Percentiles rank a stretch among this genome's conserved stretches.
phyloP scores from a whole-genome alignment of 2,113 vertebrate species.

The Prochilodus magdalenae region DNA sequence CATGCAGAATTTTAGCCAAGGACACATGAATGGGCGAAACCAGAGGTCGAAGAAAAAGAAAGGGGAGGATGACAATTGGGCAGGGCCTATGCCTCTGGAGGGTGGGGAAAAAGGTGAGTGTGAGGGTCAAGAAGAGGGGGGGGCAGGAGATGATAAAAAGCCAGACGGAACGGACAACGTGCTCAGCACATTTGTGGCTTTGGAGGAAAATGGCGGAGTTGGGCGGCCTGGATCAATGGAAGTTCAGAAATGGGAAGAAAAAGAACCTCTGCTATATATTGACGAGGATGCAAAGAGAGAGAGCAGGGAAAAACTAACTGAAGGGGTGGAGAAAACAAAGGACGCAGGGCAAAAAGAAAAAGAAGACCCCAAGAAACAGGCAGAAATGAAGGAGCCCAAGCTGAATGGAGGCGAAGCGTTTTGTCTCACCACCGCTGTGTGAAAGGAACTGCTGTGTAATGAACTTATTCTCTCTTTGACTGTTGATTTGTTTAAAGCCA shows the following conservation, averaged over 20 bases:
- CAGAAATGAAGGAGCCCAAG: background rate
- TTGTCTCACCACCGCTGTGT: constrained; percentile 59
- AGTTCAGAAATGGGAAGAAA: constrained; percentile 54
- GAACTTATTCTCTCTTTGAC: background rate
- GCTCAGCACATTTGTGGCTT: constrained; percentile 51
- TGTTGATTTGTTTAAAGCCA: background rate
- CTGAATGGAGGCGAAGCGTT: constrained; percentile 38
- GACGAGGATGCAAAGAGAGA: constrained; percentile 53
- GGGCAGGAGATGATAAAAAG: constrained; percentile 3
- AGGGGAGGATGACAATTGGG: constrained; percentile 42
- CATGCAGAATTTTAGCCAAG: background rate
- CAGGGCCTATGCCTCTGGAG: constrained; percentile 50
- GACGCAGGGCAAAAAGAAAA: background rate
- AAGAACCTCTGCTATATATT: constrained; percentile 58
- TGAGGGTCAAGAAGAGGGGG: constrained; percentile 24
- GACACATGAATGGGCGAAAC: constrained; percentile 1
- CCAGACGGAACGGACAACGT: background rate
- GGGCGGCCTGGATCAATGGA: constrained; percentile 55
- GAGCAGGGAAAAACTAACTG: background rate
- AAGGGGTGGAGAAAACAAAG: background rate
- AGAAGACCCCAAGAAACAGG: background rate
- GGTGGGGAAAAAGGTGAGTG: constrained; percentile 6
- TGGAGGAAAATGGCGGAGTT: constrained; percentile 35
- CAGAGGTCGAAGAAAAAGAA: constrained; percentile 52
- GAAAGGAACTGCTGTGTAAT: background rate